These are phyloP conservation scores for Apostichopus parvimensis DNA, from an alignment of 35 echinoderm and acorn worm genomes.

Conservation along the genomic window DNA sequence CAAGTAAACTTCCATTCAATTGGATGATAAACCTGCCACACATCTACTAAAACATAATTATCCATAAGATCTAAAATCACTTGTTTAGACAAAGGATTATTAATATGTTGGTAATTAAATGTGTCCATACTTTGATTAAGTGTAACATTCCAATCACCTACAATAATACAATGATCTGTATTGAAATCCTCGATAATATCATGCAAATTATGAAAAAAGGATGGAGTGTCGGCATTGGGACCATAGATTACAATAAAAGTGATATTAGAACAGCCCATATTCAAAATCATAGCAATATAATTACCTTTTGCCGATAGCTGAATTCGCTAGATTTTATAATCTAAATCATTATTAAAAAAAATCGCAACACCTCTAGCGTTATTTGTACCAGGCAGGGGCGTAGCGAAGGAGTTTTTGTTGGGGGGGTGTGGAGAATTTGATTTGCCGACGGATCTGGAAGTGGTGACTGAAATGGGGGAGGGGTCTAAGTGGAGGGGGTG, in stretches of 20 bases:
- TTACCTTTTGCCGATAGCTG: not conserved
- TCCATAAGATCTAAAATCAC: too few relatives aligned
- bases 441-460: too few relatives aligned
- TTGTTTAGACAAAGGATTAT: too few relatives aligned
- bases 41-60: slow-evolving; percentile 19
- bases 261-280: not conserved
- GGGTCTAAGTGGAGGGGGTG: too few relatives aligned
- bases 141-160: slow-evolving; percentile 17
- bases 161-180: slow-evolving; percentile 1
- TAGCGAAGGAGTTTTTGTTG: too few relatives aligned
- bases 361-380: slow-evolving; percentile 7
- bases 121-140: slow-evolving; percentile 10
- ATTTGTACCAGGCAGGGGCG: slow-evolving; percentile 34
- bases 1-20: not conserved
- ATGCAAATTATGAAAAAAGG: not conserved
- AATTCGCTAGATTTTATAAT: not conserved
- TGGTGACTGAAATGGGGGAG: too few relatives aligned
- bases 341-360: slow-evolving; percentile 4
- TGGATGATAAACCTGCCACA: slow-evolving; percentile 10
- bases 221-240: not conserved
- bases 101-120: too few relatives aligned
- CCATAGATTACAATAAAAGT: not conserved
- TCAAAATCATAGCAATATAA: slow-evolving; percentile 19
- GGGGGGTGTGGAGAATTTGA: too few relatives aligned
- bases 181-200: slow-evolving; percentile 4